These are phyloP conservation scores for Sinella curviseta DNA, from an alignment of 1,140 invertebrate genomes.

Conservation along the genomic window DNA sequence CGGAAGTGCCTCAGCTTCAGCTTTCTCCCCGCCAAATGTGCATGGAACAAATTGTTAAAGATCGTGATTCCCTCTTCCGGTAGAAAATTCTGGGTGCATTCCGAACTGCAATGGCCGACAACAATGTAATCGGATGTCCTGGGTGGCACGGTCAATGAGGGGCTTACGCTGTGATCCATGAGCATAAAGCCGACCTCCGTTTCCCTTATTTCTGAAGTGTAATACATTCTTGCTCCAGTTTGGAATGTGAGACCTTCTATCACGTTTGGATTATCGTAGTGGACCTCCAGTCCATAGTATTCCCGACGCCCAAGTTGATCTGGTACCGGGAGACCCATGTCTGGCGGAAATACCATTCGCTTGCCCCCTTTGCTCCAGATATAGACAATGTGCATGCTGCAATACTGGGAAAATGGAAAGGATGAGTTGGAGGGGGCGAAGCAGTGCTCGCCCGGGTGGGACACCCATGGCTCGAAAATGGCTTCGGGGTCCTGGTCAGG, in stretches of 20 bases:
- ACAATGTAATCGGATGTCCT: neutral
- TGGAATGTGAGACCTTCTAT: neutral
- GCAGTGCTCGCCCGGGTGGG: neutral
- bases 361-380: neutral
- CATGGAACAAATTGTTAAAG: too few species aligned
- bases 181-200: neutral
- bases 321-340: neutral
- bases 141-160: neutral
- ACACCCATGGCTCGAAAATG: neutral
- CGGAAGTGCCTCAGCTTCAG: too few species aligned
- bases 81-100: too few species aligned
- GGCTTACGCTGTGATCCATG: neutral
- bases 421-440: neutral
- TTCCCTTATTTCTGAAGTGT: neutral
- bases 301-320: neutral
- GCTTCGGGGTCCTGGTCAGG: neutral
- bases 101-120: too few species aligned
- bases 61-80: too few species aligned
- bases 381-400: too few species aligned
- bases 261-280: neutral
- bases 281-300: conserved; percentile 4
- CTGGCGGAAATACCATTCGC: neutral
- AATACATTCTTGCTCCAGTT: neutral
- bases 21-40: too few species aligned
- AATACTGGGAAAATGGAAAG: neutral